phyloP scores from a whole-genome alignment of 1,140 invertebrate species.

The Cryptotermes secundus region DNA sequence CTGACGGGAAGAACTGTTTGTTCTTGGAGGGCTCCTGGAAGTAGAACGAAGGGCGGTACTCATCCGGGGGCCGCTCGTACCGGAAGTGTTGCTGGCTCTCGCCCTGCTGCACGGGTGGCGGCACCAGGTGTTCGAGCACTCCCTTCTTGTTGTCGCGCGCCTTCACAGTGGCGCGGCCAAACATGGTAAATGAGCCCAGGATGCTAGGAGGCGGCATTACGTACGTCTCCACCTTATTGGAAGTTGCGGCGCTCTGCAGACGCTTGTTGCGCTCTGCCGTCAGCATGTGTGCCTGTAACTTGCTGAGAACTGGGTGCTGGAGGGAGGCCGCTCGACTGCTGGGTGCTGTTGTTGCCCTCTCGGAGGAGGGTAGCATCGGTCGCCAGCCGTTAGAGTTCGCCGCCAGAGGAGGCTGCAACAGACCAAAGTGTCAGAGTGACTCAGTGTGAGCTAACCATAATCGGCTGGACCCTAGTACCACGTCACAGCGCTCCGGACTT shows the following conservation, averaged over 20 bases:
- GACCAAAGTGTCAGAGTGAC: not conserved
- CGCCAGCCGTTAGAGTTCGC: constrained; percentile 22
- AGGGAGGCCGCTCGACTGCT: not conserved
- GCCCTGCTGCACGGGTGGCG: not conserved
- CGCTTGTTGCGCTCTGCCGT: constrained; percentile 45
- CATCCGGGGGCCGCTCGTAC: not conserved
- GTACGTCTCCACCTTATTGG: constrained; percentile 10
- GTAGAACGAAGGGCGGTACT: not conserved
- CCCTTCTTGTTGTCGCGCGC: constrained; percentile 40
- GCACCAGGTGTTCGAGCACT: not conserved
- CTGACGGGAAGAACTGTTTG: not conserved
- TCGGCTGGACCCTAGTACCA: no score
- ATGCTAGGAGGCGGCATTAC: constrained; percentile 46
- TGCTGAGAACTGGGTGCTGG: constrained; percentile 44
- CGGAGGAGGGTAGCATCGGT: not conserved
- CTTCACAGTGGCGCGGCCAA: constrained; percentile 48
- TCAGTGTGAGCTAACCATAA: not conserved
- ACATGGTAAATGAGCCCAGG: constrained; percentile 50
- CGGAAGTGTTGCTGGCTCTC: not conserved
- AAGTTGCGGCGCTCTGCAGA: constrained; percentile 37
- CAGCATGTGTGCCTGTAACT: constrained; percentile 48
- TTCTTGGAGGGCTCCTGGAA: not conserved
- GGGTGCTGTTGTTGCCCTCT: not conserved
- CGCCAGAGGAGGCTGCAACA: not conserved
- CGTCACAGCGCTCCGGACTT: no score